These are phyloP conservation scores for Conopomorpha cramerella DNA, from an alignment of 1,140 invertebrate genomes.

Conservation along the genomic window DNA sequence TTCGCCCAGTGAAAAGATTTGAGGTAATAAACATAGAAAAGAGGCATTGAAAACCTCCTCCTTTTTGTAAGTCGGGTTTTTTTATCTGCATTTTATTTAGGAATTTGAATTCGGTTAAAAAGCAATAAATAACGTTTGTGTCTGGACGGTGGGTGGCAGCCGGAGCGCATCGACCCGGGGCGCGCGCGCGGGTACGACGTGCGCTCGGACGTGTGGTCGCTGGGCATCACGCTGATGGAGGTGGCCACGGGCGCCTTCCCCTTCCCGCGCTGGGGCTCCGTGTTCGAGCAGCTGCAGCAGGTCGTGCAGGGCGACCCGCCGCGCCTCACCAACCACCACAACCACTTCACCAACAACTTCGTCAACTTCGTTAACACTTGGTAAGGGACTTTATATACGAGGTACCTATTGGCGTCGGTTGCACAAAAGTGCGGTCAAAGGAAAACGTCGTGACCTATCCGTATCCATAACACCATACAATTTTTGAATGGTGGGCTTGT, in stretches of 20 bases:
- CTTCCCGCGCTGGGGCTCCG: slow-evolving; percentile 93
- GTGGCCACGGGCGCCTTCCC: slow-evolving; percentile 93
- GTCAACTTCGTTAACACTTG: slow-evolving; percentile 93
- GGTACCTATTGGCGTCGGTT: no score
- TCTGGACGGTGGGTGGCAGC: slow-evolving; percentile 57
- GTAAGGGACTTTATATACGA: no score
- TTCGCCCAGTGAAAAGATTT: no score
- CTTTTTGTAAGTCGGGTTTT: not conserved
- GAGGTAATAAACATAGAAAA: no score
- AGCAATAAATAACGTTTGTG: not conserved
- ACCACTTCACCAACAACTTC: slow-evolving; percentile 85
- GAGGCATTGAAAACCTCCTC: not conserved
- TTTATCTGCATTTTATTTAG: not conserved
- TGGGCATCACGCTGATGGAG: slow-evolving; percentile 91
- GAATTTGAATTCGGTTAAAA: not conserved
- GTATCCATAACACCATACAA: no score
- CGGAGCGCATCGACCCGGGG: slow-evolving; percentile 91
- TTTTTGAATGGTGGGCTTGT: no score
- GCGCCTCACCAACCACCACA: slow-evolving; percentile 74
- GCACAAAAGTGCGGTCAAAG: no score
- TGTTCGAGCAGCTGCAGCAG: slow-evolving; percentile 95
- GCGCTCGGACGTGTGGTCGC: slow-evolving; percentile 94
- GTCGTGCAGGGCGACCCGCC: slow-evolving; percentile 95
- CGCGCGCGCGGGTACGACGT: slow-evolving; percentile 87
- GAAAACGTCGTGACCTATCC: no score